Percentiles rank a stretch among this genome's conserved stretches.
Evolutionary conservation across 1,140 invertebrate species (phyloP).

Genomic region (Ptiloglossa arizonensis): DNA sequence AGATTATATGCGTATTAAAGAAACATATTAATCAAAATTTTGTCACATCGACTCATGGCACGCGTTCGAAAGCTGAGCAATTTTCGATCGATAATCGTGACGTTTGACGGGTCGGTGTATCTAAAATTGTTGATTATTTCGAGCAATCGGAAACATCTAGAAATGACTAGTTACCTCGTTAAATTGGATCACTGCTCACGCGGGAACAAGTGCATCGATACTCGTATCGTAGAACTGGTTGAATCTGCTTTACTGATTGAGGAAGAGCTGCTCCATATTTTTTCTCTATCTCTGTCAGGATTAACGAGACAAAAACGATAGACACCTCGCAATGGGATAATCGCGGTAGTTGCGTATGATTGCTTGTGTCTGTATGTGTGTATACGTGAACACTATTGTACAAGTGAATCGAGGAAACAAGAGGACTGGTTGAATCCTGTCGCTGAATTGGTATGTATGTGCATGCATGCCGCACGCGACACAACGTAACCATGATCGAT

Average conservation of each 20-base stretch:
- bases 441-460: slow-evolving; percentile 40
- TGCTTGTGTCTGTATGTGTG: slow-evolving; percentile 20
- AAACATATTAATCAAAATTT: background rate
- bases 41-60: background rate
- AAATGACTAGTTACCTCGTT: slow-evolving; percentile 48
- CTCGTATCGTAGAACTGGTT: slow-evolving; percentile 40
- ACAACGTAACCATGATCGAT: slow-evolving; percentile 32
- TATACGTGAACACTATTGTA: slow-evolving; percentile 15
- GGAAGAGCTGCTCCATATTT: slow-evolving; percentile 40
- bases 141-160: slow-evolving; percentile 5
- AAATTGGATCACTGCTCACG: slow-evolving; percentile 40
- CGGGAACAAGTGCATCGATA: slow-evolving; percentile 48
- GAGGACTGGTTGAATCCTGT: slow-evolving; percentile 30
- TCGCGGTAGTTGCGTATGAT: slow-evolving; percentile 49
- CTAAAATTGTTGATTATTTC: background rate
- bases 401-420: slow-evolving; percentile 19
- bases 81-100: background rate
- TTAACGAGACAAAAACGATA: slow-evolving; percentile 50
- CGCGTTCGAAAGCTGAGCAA: background rate
- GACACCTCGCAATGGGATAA: slow-evolving; percentile 52
- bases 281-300: slow-evolving; percentile 31
- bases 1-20: background rate
- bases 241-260: slow-evolving; percentile 55
- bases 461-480: slow-evolving; percentile 20
- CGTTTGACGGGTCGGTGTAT: background rate